A percentile compares a stretch with the other conserved stretches of the same genome.
Conservation (phyloP, 2,113 vertebrate genomes). For the Gallinago undulata region DNA sequence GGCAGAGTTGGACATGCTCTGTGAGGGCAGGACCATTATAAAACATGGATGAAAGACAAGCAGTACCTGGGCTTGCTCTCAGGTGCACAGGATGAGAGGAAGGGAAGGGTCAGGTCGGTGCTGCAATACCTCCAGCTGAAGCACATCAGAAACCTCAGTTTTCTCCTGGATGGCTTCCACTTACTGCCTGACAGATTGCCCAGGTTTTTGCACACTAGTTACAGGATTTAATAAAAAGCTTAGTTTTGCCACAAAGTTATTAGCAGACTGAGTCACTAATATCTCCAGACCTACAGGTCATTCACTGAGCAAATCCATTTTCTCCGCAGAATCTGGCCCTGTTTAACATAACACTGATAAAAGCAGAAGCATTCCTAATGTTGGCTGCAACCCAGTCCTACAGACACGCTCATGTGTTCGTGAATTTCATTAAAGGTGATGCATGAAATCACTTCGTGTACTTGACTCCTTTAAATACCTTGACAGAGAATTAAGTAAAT, state of each 20-base stretch:
- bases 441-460: constrained; percentile 22
- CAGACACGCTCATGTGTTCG: background rate
- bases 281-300: background rate
- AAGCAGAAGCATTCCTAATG: constrained; percentile 1
- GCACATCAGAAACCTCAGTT: background rate
- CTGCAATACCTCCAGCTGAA: background rate
- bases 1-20: background rate
- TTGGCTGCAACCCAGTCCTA: constrained; percentile 8
- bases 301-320: background rate
- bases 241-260: background rate
- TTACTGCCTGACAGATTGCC: background rate
- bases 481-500: constrained; percentile 21
- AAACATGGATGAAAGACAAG: background rate
- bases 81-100: background rate
- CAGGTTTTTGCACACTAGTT: background rate
- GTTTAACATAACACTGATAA: background rate
- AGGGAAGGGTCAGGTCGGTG: background rate
- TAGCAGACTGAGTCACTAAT: background rate
- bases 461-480: constrained; percentile 34
- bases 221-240: background rate
- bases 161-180: background rate
- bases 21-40: background rate
- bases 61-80: background rate
- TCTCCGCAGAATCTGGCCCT: background rate
- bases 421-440: constrained; percentile 44